These are phyloP conservation scores for Ylistrum balloti DNA, from an alignment of 1,140 invertebrate genomes.

Conservation along the genomic window DNA sequence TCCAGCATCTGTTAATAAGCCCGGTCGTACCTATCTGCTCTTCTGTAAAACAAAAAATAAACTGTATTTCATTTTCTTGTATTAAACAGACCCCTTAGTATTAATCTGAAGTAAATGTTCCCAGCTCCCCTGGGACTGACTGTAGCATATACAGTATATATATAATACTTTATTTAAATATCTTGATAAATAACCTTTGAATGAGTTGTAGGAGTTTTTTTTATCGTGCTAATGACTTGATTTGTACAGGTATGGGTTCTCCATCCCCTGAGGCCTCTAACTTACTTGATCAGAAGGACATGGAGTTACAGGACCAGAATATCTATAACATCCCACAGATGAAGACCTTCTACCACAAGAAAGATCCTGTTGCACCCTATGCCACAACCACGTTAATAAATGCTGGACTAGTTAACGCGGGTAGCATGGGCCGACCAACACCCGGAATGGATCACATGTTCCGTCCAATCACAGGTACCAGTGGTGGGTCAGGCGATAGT, in stretches of 20 bases:
- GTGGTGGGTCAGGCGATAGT: constrained; percentile 81
- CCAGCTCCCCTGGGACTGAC: too few relatives aligned
- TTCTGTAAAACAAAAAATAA: too few relatives aligned
- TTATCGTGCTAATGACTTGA: too few relatives aligned
- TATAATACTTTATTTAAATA: too few relatives aligned
- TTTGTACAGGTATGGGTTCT: constrained; percentile 60
- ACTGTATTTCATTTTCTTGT: too few relatives aligned
- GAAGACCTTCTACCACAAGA: constrained; percentile 91
- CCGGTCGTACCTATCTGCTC: too few relatives aligned
- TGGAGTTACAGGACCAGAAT: constrained; percentile 65
- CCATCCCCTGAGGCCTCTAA: constrained; percentile 74
- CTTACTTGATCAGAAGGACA: constrained; percentile 71
- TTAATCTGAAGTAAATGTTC: too few relatives aligned
- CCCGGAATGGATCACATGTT: constrained; percentile 70
- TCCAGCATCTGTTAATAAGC: too few relatives aligned
- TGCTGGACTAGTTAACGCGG: constrained; percentile 41
- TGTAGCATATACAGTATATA: too few relatives aligned
- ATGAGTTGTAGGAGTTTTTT: too few relatives aligned
- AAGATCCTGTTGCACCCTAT: constrained; percentile 88
- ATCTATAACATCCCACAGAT: constrained; percentile 82
- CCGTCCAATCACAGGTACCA: constrained; percentile 78
- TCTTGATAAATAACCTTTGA: too few relatives aligned
- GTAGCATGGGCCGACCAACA: constrained; percentile 31
- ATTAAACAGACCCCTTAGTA: too few relatives aligned
- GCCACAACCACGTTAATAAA: constrained; percentile 90